Percentiles rank a stretch among this genome's conserved stretches.
Conservation (phyloP, 2,888 invertebrate genomes). For the Tethea ocularis region DNA sequence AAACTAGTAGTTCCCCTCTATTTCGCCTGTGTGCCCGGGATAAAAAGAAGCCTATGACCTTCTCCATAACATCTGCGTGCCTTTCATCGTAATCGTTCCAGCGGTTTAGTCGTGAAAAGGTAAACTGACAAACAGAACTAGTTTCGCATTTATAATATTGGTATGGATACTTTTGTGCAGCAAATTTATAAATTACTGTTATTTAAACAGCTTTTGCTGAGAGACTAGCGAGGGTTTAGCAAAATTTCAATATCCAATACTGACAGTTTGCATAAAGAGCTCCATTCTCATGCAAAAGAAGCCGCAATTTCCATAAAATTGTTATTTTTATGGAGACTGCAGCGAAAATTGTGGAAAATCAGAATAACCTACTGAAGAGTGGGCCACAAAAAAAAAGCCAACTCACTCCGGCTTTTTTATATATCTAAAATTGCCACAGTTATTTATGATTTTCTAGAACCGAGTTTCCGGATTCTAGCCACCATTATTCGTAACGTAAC, state of each 20-base stretch:
- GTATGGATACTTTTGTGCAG: too few relatives aligned
- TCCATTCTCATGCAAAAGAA: not conserved
- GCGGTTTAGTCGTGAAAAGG: too few relatives aligned
- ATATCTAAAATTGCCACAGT: not conserved
- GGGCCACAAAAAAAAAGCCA: too few relatives aligned
- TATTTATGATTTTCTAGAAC: not conserved
- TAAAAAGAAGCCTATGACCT: too few relatives aligned
- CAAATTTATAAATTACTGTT: not conserved
- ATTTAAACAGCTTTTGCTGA: not conserved
- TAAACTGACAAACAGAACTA: too few relatives aligned
- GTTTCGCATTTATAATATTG: too few relatives aligned
- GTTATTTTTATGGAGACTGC: not conserved
- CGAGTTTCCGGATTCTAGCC: not conserved
- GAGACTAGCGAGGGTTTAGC: not conserved
- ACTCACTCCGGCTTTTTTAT: too few relatives aligned
- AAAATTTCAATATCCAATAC: conserved; percentile 7
- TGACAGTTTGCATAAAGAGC: conserved; percentile 1
- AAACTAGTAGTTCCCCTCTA: too few relatives aligned
- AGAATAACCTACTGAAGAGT: not conserved
- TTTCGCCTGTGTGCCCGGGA: too few relatives aligned
- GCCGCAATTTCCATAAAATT: conserved; percentile 5
- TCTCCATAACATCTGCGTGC: too few relatives aligned
- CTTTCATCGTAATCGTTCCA: too few relatives aligned
- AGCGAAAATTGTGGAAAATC: not conserved
- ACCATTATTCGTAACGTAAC: not conserved